Evolutionary conservation across 2,113 vertebrate species (phyloP).

Genomic region (Cinclus cinclus): DNA sequence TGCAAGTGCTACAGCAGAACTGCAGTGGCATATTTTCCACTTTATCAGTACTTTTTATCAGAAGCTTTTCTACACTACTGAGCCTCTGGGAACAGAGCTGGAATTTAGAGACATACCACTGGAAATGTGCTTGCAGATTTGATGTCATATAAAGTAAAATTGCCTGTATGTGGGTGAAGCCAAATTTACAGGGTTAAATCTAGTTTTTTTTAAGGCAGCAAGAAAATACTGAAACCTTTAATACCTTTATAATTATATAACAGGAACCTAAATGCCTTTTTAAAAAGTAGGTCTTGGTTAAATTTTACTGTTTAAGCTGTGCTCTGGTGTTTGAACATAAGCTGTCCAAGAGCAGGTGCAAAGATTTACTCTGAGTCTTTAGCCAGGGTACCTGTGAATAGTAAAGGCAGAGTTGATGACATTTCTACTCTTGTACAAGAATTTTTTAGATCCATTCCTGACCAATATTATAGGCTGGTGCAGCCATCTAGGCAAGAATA

Average conservation of each 20-base stretch:
- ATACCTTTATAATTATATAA: too few relatives aligned
- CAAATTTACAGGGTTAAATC: background rate
- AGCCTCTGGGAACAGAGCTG: conserved; percentile 23
- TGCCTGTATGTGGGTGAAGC: background rate
- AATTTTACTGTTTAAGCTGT: background rate
- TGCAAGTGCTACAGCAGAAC: background rate
- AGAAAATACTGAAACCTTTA: background rate
- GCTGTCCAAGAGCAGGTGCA: background rate
- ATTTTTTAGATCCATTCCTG: background rate
- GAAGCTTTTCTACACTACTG: background rate
- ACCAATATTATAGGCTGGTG: background rate
- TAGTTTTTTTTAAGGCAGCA: background rate
- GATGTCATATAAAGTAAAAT: background rate
- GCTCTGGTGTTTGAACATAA: background rate
- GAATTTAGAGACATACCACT: conserved; percentile 17
- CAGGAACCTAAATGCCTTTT: background rate
- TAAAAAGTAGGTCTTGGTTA: background rate
- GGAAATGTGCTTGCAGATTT: background rate
- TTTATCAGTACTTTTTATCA: conserved; percentile 37
- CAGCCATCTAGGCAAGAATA: background rate
- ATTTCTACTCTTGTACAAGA: background rate
- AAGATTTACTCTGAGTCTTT: background rate
- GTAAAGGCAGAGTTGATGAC: background rate
- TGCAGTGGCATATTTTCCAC: conserved; percentile 4
- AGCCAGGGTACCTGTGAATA: background rate